Evolutionary conservation across 2,113 vertebrate genomes (phyloP).

Genomic region (Chloropsis hardwickii): DNA sequence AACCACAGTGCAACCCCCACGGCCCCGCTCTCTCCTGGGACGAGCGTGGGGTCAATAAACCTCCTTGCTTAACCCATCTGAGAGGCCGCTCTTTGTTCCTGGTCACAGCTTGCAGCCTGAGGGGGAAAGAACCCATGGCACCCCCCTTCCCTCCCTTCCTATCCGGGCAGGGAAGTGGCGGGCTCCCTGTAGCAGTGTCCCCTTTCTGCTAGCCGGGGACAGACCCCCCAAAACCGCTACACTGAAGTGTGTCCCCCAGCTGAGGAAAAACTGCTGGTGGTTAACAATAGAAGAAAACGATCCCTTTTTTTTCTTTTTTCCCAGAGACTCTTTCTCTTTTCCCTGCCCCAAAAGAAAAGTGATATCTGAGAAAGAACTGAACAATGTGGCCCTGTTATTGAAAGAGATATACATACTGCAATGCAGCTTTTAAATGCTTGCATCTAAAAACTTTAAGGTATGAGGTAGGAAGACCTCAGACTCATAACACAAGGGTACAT

Average conservation of each 20-base stretch:
- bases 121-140: no score
- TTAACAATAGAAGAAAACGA: not conserved
- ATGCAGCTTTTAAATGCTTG: not conserved
- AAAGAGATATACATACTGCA: not conserved
- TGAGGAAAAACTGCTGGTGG: not conserved
- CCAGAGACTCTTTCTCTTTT: not conserved
- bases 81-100: no score
- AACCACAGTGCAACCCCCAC: no score
- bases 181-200: no score
- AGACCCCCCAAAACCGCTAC: no score
- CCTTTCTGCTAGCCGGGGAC: no score
- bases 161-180: no score
- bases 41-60: no score
- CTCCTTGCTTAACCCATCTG: no score
- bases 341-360: not conserved
- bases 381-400: not conserved
- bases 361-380: not conserved
- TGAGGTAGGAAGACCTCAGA: not conserved
- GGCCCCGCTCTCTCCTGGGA: no score
- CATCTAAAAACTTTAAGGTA: not conserved
- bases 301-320: not conserved
- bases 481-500: not conserved
- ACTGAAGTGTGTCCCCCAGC: rapidly evolving
- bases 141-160: no score
- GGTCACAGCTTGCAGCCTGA: no score